phyloP scores from a whole-genome alignment of 2,888 invertebrate species.

The Hecatera dysodea region DNA sequence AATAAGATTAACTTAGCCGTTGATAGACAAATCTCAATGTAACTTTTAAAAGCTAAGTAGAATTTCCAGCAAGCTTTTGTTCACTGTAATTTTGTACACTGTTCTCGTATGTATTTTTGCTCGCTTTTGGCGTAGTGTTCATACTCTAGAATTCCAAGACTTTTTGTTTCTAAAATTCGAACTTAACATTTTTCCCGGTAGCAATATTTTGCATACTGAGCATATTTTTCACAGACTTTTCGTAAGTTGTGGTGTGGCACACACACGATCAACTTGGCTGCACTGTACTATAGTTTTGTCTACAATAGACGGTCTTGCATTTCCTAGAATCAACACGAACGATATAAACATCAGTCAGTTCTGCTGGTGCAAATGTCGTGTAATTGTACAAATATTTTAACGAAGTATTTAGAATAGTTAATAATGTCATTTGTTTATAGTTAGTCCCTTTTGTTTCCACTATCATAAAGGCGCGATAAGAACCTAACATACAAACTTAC shows the following conservation, averaged over 20 bases:
- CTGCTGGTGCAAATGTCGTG: constrained; percentile 26
- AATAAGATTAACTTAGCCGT: background rate
- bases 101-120: background rate
- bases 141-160: background rate
- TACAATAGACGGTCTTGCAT: constrained; percentile 4
- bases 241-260: background rate
- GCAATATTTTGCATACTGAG: background rate
- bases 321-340: constrained; percentile 25
- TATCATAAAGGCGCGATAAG: background rate
- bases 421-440: background rate
- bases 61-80: background rate
- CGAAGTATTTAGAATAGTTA: constrained; percentile 7
- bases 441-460: background rate
- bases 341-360: constrained; percentile 27
- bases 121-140: background rate
- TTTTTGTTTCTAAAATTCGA: background rate
- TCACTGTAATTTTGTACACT: constrained; percentile 1
- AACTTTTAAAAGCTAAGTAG: background rate
- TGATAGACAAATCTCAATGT: background rate
- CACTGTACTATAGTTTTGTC: background rate
- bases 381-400: constrained; percentile 28
- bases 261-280: background rate
- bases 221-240: constrained; percentile 7
- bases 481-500: background rate
- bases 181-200: background rate